These are phyloP conservation scores for Okapia johnstoni DNA, from an alignment of 2,113 vertebrate genomes.

Conservation along the genomic window DNA sequence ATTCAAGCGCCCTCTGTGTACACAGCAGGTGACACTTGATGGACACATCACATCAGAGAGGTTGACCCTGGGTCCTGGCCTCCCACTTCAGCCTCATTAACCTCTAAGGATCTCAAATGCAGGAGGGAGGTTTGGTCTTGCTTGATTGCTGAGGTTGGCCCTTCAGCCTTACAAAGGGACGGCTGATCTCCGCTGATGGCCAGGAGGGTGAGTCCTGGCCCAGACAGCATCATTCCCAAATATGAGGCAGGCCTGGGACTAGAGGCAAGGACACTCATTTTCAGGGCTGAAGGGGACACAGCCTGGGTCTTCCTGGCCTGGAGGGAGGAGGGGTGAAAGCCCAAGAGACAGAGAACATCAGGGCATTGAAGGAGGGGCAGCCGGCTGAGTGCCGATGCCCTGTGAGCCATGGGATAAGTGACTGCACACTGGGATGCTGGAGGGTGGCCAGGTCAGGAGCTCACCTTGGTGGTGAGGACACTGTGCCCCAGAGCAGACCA, in stretches of 20 bases:
- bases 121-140: not conserved
- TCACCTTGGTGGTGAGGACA: not conserved
- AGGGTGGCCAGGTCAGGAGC: not conserved
- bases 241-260: not conserved
- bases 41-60: not conserved
- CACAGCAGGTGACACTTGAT: not conserved
- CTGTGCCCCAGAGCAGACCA: not conserved
- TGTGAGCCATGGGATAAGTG: accelerated
- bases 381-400: not conserved
- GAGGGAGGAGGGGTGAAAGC: not conserved
- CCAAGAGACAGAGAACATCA: not conserved
- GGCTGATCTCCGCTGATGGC: accelerated
- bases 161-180: not conserved
- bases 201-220: not conserved
- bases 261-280: not conserved
- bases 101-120: not conserved
- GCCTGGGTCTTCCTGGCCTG: not conserved
- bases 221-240: not conserved
- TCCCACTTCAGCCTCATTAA: not conserved
- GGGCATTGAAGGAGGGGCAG: not conserved
- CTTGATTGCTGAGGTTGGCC: not conserved
- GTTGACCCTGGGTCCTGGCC: not conserved
- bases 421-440: not conserved
- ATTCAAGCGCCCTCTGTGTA: too few species aligned
- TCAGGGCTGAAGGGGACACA: too few species aligned